These are phyloP conservation scores for Temnothorax curvispinosus DNA, from an alignment of 1,140 invertebrate genomes.

Conservation along the genomic window DNA sequence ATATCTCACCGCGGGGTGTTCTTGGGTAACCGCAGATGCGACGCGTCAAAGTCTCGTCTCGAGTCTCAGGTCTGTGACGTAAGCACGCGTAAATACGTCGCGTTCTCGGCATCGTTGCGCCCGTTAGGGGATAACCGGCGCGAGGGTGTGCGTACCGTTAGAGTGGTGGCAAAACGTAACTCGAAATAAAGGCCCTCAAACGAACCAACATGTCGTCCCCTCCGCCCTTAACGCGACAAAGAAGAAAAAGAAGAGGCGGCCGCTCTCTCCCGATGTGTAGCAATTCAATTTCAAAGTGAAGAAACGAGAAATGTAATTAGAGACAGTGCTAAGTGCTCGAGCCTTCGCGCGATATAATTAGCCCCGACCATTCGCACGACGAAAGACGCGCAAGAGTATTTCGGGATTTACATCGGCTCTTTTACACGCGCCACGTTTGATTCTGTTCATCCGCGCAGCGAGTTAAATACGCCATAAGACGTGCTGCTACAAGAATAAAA, in stretches of 20 bases:
- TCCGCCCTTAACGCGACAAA: background rate
- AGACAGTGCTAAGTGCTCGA: constrained; percentile 50
- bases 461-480: background rate
- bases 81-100: constrained; percentile 59
- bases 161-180: constrained; percentile 42
- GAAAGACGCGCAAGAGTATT: constrained; percentile 7
- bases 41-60: constrained; percentile 69
- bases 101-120: background rate
- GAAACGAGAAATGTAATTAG: constrained; percentile 59
- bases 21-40: constrained; percentile 74
- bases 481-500: background rate
- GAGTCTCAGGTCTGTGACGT: constrained; percentile 55
- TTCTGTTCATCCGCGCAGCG: background rate
- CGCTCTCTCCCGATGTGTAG: background rate
- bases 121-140: constrained; percentile 49
- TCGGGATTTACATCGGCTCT: constrained; percentile 29
- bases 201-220: constrained; percentile 20
- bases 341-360: constrained; percentile 53
- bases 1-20: constrained; percentile 71
- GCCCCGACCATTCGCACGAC: constrained; percentile 1
- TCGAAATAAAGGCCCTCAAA: constrained; percentile 51
- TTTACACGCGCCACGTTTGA: constrained; percentile 9
- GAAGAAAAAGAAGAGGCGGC: constrained; percentile 23
- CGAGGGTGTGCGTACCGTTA: background rate
- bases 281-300: constrained; percentile 55